phyloP scores from a whole-genome alignment of 2,888 invertebrate genomes.

The Rutpela maculata region DNA sequence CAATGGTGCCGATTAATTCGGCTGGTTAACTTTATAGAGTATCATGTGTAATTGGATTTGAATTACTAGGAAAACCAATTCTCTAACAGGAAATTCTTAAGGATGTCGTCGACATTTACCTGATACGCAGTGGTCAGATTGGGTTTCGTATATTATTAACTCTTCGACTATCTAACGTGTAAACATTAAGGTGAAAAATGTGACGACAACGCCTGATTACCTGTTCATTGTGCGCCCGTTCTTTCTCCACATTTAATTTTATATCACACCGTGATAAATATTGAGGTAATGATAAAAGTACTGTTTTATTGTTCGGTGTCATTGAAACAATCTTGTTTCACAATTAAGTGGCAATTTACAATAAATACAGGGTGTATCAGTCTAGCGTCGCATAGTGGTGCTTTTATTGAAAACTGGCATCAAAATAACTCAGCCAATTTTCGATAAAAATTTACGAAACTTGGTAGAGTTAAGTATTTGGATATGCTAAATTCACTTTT shows the following conservation, averaged over 20 bases:
- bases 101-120: constrained; percentile 34
- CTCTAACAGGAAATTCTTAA: constrained; percentile 48
- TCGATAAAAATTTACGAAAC: too few species aligned
- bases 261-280: neutral
- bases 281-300: neutral
- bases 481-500: too few species aligned
- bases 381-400: too few species aligned
- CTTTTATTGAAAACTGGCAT: too few species aligned
- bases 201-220: constrained; percentile 35
- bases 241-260: constrained; percentile 21
- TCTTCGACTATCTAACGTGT: constrained; percentile 33
- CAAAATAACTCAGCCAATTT: too few species aligned
- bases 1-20: constrained; percentile 33
- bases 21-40: constrained; percentile 45
- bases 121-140: constrained; percentile 41
- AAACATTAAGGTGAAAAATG: constrained; percentile 36
- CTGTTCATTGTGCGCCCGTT: constrained; percentile 32
- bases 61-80: constrained; percentile 48
- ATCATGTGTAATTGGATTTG: constrained; percentile 45
- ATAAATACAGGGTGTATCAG: too few species aligned
- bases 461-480: too few species aligned
- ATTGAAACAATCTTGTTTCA: too few species aligned
- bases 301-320: too few species aligned
- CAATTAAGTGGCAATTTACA: too few species aligned
- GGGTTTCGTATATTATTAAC: constrained; percentile 36